A percentile compares a stretch with the other conserved stretches of the same genome.
phyloP scores from a whole-genome alignment of 2,797 vertebrate species.

The Amniataba percoides region DNA sequence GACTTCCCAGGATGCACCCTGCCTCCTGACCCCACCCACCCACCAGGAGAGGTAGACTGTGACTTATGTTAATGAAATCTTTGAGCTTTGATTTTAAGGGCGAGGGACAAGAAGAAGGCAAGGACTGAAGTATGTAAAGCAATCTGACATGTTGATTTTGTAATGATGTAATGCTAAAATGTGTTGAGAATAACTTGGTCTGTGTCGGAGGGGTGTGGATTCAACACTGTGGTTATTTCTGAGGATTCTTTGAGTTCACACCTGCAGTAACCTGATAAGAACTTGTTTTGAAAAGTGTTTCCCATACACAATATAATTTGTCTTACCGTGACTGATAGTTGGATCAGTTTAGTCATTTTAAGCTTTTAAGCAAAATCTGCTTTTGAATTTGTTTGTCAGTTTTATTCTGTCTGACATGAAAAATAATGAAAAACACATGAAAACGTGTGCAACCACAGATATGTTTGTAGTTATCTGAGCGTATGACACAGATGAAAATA shows the following conservation, averaged over 20 bases:
- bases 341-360: background rate
- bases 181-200: background rate
- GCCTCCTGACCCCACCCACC: conserved; percentile 87
- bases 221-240: background rate
- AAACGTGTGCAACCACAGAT: background rate
- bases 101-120: background rate
- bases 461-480: background rate
- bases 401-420: background rate
- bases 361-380: background rate
- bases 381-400: background rate
- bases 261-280: background rate
- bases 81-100: background rate
- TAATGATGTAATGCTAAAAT: background rate
- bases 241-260: background rate
- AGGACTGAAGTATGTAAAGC: background rate
- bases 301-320: too few species aligned
- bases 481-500: background rate
- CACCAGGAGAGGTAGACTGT: conserved; percentile 89
- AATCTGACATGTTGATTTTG: background rate
- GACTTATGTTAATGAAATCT: background rate
- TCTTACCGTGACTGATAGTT: background rate
- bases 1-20: conserved; percentile 95
- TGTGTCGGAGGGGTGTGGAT: background rate
- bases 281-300: background rate
- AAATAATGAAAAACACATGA: background rate